A percentile compares a stretch with the other conserved stretches of the same genome.
phyloP scores from a whole-genome alignment of 1,140 invertebrate species.

The Drosophila melanogaster region DNA sequence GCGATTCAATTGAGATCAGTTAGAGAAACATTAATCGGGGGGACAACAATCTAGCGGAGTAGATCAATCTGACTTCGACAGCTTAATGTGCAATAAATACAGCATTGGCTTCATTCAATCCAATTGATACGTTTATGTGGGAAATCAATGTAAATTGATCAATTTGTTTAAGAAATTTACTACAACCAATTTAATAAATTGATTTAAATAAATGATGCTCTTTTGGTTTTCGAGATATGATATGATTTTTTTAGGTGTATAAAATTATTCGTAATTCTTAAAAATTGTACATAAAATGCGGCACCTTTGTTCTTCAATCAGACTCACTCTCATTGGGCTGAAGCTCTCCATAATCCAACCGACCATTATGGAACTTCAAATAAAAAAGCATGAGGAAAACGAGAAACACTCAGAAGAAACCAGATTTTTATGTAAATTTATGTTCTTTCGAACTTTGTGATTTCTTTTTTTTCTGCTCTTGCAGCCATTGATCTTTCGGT shows the following conservation, averaged over 20 bases:
- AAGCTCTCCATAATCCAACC: slow-evolving; percentile 26
- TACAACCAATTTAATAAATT: neutral
- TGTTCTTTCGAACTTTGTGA: slow-evolving; percentile 54
- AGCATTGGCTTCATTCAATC: slow-evolving; percentile 19
- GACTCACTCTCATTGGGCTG: slow-evolving; percentile 60
- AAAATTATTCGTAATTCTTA: neutral
- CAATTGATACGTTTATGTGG: slow-evolving; percentile 10
- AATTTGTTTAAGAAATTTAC: slow-evolving; percentile 1
- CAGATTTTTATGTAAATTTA: slow-evolving; percentile 77
- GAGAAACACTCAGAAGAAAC: slow-evolving; percentile 37
- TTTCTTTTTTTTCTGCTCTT: slow-evolving; percentile 48
- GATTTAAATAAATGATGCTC: neutral
- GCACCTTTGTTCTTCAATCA: slow-evolving; percentile 30
- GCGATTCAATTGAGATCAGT: slow-evolving; percentile 9
- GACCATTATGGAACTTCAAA: slow-evolving; percentile 35
- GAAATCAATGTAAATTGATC: slow-evolving; percentile 5
- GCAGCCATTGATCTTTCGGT: slow-evolving; percentile 68
- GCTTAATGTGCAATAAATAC: slow-evolving; percentile 18
- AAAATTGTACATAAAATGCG: neutral
- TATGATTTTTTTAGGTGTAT: neutral
- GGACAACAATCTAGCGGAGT: neutral
- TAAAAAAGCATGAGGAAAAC: neutral
- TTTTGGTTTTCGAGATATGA: too few relatives aligned
- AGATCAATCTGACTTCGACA: slow-evolving; percentile 21
- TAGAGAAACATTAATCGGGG: slow-evolving; percentile 27